Evolutionary conservation across 2,113 vertebrate species (phyloP), one percentile per base, ranked within the genome.

Genomic region (Paralichthys olivaceus): DNA sequence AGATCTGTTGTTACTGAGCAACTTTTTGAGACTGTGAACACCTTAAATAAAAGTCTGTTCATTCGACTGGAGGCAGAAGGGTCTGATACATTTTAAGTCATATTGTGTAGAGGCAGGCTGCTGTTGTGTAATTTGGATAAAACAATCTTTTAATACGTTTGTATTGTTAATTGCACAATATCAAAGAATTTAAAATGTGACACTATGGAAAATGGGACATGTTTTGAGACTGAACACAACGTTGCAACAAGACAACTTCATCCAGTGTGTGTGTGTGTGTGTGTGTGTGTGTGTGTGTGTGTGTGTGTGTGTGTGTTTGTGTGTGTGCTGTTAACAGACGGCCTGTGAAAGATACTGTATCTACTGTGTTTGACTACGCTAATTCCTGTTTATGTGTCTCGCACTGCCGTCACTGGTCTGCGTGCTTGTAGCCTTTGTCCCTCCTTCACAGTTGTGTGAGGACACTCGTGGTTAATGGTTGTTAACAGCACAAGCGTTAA

Each of bases 401-500:
- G 37, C 62, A 80, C 60, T 26, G 37, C 26, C 72, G 23, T 62
- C 45, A 12, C 56, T 19, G 65, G 68, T 68, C 66, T 79, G 72
- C 69, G 83, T 80, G 80, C 77, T 67, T 17, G 58, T 56, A 15
- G 62, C 57, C 79, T 96, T 96, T 96, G 96, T 96, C 94, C 93
- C 89, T 87, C 93, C 78, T 91, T 96, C 95, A 95, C 95, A 96
- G 95, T 96, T 96, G 96, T 95, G 94, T 88, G 90, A 89, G 81
- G 94, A 96, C 95, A 95, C 95, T 95, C 94, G 86, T 93, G 92
- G 92, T 95, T 96, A 97, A 96, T 94, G 95, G 96, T 92, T 95
- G 94, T 94, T 96, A 95, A 94, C 95, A 95, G 95, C 95, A 96
- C 95, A 96, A 96, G 96, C 96, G 96, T 96, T 86, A 86, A 89